A percentile compares a stretch with the other conserved stretches of the same genome.
These are phyloP conservation scores for Octopus sinensis DNA, from an alignment of 1,140 invertebrate genomes.

Conservation along the genomic window DNA sequence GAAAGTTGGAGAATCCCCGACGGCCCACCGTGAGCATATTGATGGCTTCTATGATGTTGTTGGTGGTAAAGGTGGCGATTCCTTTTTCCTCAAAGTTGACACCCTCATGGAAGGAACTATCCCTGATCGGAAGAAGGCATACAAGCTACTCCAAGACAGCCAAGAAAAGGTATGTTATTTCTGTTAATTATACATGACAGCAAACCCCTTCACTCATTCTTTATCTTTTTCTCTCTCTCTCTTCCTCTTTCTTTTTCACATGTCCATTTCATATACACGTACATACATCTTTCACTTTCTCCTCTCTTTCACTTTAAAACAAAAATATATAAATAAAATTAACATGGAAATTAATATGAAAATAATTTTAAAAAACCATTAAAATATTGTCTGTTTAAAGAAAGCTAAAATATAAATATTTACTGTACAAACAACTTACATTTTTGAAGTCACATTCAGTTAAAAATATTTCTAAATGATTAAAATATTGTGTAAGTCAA, in stretches of 20 bases:
- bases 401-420: too few species aligned
- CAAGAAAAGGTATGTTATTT: conserved; percentile 6
- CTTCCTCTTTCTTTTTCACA: background rate
- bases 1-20: background rate
- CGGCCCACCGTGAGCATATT: background rate
- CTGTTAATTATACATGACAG: too few species aligned
- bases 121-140: background rate
- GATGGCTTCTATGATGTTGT: background rate
- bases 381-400: too few species aligned
- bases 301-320: background rate
- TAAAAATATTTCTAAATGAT: too few species aligned
- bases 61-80: background rate
- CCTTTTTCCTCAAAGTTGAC: conserved; percentile 1
- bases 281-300: background rate
- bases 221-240: background rate
- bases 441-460: too few species aligned
- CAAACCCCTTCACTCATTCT: background rate
- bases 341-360: too few species aligned
- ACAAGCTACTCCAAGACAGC: background rate
- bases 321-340: background rate
- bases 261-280: background rate
- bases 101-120: conserved; percentile 1
- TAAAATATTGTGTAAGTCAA: too few species aligned
- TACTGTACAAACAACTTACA: too few species aligned
- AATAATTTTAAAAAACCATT: too few species aligned